Conservation (phyloP, 2,888 invertebrate species). For the Phorcus lineatus region DNA sequence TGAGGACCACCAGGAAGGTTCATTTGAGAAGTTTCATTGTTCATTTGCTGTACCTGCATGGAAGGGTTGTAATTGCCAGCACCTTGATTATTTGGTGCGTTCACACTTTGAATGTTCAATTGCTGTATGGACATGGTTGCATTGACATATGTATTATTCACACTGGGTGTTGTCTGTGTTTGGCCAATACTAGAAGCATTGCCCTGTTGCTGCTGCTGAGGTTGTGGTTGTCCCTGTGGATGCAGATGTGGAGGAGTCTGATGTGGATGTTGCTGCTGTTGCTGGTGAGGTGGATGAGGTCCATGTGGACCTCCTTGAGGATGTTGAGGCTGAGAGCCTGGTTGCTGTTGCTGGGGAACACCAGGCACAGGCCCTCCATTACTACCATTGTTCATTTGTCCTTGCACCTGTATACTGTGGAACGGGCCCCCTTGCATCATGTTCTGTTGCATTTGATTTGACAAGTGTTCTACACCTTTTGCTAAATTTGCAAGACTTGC, state of each 20-base stretch:
- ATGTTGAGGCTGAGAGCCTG: slow-evolving; percentile 34
- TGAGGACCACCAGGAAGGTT: slow-evolving; percentile 27
- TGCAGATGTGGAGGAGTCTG: slow-evolving; percentile 17
- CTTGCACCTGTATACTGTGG: slow-evolving; percentile 75
- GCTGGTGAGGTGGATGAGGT: slow-evolving; percentile 20
- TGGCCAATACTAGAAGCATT: slow-evolving; percentile 41
- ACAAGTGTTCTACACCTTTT: slow-evolving; percentile 74
- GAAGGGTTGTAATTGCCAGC: slow-evolving; percentile 58
- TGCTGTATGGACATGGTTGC: slow-evolving; percentile 78
- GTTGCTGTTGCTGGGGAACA: slow-evolving; percentile 30
- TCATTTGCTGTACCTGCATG: slow-evolving; percentile 70
- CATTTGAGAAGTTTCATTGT: slow-evolving; percentile 37
- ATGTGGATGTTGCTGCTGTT: slow-evolving; percentile 33
- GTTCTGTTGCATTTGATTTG: slow-evolving; percentile 74
- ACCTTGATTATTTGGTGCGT: slow-evolving; percentile 47
- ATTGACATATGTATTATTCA: slow-evolving; percentile 78
- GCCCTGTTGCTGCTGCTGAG: slow-evolving; percentile 33
- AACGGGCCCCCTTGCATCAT: slow-evolving; percentile 76
- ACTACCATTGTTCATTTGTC: slow-evolving; percentile 50
- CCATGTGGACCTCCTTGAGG: background rate
- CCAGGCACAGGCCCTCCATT: slow-evolving; percentile 2
- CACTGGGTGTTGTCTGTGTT: slow-evolving; percentile 68
- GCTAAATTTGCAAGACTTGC: slow-evolving; percentile 74
- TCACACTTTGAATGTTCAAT: slow-evolving; percentile 77
- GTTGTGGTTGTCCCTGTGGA: slow-evolving; percentile 32